Conservation (phyloP, 2,113 vertebrate species). For the Pao palembangensis region DNA sequence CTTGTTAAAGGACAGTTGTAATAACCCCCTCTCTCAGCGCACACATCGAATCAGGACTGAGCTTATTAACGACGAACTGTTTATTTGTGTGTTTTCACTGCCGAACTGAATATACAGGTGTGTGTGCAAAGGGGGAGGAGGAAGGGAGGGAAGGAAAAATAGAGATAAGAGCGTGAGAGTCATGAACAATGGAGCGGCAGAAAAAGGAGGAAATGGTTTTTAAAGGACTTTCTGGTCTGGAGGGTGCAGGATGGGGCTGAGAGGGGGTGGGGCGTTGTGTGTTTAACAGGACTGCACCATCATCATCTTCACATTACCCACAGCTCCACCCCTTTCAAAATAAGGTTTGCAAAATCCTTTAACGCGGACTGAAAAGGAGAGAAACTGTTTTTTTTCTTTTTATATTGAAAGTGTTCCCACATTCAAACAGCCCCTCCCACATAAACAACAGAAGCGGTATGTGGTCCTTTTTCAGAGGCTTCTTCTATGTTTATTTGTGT, state of each 20-base stretch:
- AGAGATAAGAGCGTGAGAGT: neutral
- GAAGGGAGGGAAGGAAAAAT: slow-evolving; percentile 3
- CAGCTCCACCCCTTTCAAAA: slow-evolving; percentile 65
- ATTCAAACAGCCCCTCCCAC: slow-evolving; percentile 33
- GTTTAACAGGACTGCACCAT: slow-evolving; percentile 61
- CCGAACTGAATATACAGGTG: slow-evolving; percentile 40
- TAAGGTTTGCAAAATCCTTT: slow-evolving; percentile 80
- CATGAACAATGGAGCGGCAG: slow-evolving; percentile 21
- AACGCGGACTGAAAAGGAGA: slow-evolving; percentile 85
- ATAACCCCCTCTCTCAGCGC: slow-evolving; percentile 14
- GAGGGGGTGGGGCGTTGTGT: slow-evolving; percentile 36
- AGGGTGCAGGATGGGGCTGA: slow-evolving; percentile 31
- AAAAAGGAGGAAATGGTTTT: neutral
- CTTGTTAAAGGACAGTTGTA: slow-evolving; percentile 33
- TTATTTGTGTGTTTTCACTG: slow-evolving; percentile 18
- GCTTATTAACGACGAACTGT: slow-evolving; percentile 4
- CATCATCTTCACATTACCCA: slow-evolving; percentile 63
- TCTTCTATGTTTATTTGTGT: slow-evolving; percentile 38
- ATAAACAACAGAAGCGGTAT: slow-evolving; percentile 58
- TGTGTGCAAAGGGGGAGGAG: slow-evolving; percentile 9
- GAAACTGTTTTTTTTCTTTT: slow-evolving; percentile 35
- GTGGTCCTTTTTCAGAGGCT: slow-evolving; percentile 47
- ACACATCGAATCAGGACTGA: slow-evolving; percentile 49
- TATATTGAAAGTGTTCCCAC: slow-evolving; percentile 17
- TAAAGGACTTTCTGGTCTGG: slow-evolving; percentile 45